A percentile compares a stretch with the other conserved stretches of the same genome.
Evolutionary conservation across 2,888 invertebrate genomes (phyloP).

Genomic region (Stenolophus ochropezus): DNA sequence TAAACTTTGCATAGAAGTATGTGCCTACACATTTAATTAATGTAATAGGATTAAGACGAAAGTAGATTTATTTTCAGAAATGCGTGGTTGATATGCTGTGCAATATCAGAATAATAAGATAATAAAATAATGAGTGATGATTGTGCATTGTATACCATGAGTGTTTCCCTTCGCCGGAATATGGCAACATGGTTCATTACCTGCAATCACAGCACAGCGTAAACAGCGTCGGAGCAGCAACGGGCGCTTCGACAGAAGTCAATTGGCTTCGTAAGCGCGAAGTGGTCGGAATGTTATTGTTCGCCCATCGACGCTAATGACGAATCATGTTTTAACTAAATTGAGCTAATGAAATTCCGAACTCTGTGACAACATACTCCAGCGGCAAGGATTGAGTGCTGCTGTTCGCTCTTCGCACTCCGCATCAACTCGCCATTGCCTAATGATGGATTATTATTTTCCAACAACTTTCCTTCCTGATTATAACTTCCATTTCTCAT

Average conservation of each 20-base stretch:
- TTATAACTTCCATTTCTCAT: too few relatives aligned
- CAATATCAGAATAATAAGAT: neutral
- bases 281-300: slow-evolving; percentile 60
- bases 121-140: neutral
- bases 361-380: slow-evolving; percentile 62
- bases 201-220: slow-evolving; percentile 40
- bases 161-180: neutral
- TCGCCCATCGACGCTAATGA: slow-evolving; percentile 67
- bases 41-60: neutral
- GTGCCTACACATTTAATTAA: too few relatives aligned
- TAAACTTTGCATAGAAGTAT: too few relatives aligned
- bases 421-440: neutral
- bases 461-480: neutral
- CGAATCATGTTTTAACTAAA: slow-evolving; percentile 72
- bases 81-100: neutral
- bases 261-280: slow-evolving; percentile 71
- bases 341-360: slow-evolving; percentile 71
- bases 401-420: neutral
- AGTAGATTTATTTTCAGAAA: neutral
- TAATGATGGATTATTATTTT: slow-evolving; percentile 30
- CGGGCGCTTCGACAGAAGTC: slow-evolving; percentile 67
- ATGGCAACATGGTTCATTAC: slow-evolving; percentile 61
- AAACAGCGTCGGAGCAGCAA: neutral
- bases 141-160: neutral
- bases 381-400: slow-evolving; percentile 22